Evolutionary conservation across 2,888 invertebrate species (phyloP), one percentile per base, ranked within the genome.

Genomic region (Amiota communis): DNA sequence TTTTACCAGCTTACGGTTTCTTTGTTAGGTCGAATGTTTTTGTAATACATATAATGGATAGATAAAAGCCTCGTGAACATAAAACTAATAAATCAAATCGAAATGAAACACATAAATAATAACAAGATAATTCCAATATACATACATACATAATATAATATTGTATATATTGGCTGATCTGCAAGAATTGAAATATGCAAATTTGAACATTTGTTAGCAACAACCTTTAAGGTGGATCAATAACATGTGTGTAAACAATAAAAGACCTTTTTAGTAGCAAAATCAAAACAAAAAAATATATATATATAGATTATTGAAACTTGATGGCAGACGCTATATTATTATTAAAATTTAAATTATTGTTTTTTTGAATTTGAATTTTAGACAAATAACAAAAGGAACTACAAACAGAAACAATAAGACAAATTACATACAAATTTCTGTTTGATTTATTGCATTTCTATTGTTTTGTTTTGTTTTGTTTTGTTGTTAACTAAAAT

Each of bases 111-210:
- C 23, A 23, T 23, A 23, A 23, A 23, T 23, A 23, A 23, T 49
- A 46, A 47, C 46, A 65, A 47, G 63, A 59, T 65, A 68, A 77
- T 51, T 15, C 49, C 75, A 77, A 80, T 80, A 81, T n/a, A 36
- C 46, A 36, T 6, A 36, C 36, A 36, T 6, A 36, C 36, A 36
- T 23, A 23, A 23, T 23, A 23, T 23, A 23, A 23, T 23, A 23
- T 23, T 23, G 2, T 1, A 2, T 23, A 23, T 23, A 23, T 23
- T 23, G 23, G 23, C 2, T 36, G 36, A 36, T 36, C 36, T 36
- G 36, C 69, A 69, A 20, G n/a, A 59, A 49, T 49, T 48, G 48
- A 81, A 81, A 79, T 85, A 85, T 85, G 84, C 83, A 85, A 85
- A 85, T 85, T 78, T 74, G 64, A 68, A 78, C 77, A 81, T 73